A percentile compares a stretch with the other conserved stretches of the same genome.
Evolutionary conservation across 2,113 vertebrate genomes (phyloP).

Genomic region (Asarcornis scutulata): DNA sequence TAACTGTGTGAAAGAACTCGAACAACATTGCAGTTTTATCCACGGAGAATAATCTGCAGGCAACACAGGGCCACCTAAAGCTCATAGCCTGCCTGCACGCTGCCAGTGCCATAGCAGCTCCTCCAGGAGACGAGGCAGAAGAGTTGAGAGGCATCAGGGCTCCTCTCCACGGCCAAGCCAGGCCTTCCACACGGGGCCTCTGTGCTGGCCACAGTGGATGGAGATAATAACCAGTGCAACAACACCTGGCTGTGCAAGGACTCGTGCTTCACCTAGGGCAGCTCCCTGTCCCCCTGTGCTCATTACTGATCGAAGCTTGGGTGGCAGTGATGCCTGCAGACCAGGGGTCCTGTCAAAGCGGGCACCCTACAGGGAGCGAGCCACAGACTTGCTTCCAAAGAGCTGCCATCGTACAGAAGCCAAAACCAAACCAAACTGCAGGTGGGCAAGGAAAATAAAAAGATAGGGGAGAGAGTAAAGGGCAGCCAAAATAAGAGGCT

Average conservation of each 20-base stretch:
- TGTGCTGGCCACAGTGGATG: accelerated
- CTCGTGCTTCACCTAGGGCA: background rate
- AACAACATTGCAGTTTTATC: background rate
- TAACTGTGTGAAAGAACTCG: background rate
- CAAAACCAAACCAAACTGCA: background rate
- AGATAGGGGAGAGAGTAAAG: background rate
- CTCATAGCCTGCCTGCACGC: background rate
- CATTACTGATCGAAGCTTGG: background rate
- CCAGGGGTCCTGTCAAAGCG: background rate
- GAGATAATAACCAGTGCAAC: accelerated
- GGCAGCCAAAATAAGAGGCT: background rate
- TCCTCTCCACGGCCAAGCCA: background rate
- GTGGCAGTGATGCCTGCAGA: background rate
- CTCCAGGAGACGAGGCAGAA: background rate
- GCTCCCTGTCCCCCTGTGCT: background rate
- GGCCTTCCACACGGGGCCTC: background rate
- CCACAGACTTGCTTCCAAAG: background rate
- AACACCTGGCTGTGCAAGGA: background rate
- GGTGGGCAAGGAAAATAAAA: background rate
- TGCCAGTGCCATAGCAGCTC: background rate
- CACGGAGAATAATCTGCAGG: background rate
- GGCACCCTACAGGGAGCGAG: background rate
- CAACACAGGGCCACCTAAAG: background rate
- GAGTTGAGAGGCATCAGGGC: background rate
- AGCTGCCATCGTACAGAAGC: background rate